Evolutionary conservation across 1,140 invertebrate genomes (phyloP).

Genomic region (Coenobita brevimanus): DNA sequence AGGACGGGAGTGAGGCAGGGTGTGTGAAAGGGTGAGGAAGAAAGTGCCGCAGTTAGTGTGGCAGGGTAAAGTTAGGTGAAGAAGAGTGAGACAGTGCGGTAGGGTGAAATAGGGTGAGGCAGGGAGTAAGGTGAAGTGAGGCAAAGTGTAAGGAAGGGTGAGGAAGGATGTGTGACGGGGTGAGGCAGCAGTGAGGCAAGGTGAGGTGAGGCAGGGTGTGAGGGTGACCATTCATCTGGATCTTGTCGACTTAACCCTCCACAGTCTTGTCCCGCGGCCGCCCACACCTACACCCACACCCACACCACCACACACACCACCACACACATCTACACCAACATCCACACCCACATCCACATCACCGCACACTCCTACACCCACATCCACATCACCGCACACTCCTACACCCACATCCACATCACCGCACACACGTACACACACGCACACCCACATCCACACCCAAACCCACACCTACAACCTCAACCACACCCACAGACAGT

Average conservation of each 20-base stretch:
- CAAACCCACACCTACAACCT: too few relatives aligned
- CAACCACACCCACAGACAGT: too few relatives aligned
- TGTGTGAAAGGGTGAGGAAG: not conserved
- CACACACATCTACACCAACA: not conserved
- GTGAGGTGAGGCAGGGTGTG: not conserved
- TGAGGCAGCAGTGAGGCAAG: not conserved
- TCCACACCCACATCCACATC: not conserved
- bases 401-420: too few relatives aligned
- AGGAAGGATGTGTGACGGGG: not conserved
- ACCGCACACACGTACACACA: too few relatives aligned
- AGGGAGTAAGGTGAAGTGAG: not conserved
- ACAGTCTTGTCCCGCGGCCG: too few relatives aligned
- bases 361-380: not conserved
- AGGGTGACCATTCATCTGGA: not conserved
- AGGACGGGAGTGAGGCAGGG: not conserved
- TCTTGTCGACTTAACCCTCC: not conserved
- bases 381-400: not conserved
- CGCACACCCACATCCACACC: too few relatives aligned
- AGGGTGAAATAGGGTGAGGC: not conserved
- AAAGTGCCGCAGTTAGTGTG: not conserved
- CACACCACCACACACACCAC: not conserved
- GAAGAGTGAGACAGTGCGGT: not conserved
- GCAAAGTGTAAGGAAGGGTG: not conserved
- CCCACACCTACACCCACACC: not conserved
- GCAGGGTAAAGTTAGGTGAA: not conserved